phyloP scores from a whole-genome alignment of 2,888 invertebrate species.

The Hemicrepidius hirtus region DNA sequence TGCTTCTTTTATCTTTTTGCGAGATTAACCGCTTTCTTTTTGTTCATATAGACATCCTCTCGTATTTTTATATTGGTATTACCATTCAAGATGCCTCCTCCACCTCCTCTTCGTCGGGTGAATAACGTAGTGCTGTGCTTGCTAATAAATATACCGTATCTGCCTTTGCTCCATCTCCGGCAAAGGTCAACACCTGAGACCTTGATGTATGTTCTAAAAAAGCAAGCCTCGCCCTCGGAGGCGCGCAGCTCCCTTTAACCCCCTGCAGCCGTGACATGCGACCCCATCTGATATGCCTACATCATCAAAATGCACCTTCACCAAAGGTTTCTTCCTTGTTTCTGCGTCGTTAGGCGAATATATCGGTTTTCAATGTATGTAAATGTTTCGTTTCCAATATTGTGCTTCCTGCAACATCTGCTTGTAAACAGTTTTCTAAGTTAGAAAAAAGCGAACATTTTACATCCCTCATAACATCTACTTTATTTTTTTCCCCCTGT shows the following conservation, averaged over 20 bases:
- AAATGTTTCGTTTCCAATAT: slow-evolving; percentile 45
- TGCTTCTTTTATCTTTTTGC: slow-evolving; percentile 13
- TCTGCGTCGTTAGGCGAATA: slow-evolving; percentile 49
- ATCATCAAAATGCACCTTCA: slow-evolving; percentile 48
- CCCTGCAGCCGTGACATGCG: slow-evolving; percentile 31
- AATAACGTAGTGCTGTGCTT: slow-evolving; percentile 32
- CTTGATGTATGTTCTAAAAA: slow-evolving; percentile 42
- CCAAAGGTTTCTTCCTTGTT: slow-evolving; percentile 45
- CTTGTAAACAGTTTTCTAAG: slow-evolving; percentile 35
- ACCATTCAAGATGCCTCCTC: slow-evolving; percentile 20
- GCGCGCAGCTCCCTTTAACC: neutral
- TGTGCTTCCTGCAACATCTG: slow-evolving; percentile 34
- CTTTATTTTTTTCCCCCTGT: neutral
- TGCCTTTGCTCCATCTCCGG: slow-evolving; percentile 35
- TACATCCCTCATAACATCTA: slow-evolving; percentile 18
- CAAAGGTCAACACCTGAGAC: slow-evolving; percentile 48
- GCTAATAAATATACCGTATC: slow-evolving; percentile 44
- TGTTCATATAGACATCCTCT: slow-evolving; percentile 23
- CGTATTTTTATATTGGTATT: slow-evolving; percentile 23
- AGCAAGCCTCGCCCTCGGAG: slow-evolving; percentile 21
- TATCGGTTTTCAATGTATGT: slow-evolving; percentile 43
- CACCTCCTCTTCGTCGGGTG: slow-evolving; percentile 5
- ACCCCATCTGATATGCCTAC: slow-evolving; percentile 34
- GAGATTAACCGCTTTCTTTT: slow-evolving; percentile 27
- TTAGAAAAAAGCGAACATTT: slow-evolving; percentile 21